Evolutionary conservation across 2,113 vertebrate genomes (phyloP).

Genomic region (Anas platyrhynchos): DNA sequence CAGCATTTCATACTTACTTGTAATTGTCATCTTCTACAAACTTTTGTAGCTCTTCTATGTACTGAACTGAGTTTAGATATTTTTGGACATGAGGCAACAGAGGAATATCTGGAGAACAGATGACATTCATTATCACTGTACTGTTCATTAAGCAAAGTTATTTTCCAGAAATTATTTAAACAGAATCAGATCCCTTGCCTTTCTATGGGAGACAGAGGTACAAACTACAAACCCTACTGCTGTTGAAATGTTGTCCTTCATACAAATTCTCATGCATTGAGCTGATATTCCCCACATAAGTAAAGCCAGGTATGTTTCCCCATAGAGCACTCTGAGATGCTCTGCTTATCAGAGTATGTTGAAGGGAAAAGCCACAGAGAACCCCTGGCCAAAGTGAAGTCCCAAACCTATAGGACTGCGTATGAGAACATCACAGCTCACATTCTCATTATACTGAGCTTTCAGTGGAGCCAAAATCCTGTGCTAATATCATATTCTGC

Average conservation of each 20-base stretch:
- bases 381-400: background rate
- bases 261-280: fast-evolving
- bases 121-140: background rate
- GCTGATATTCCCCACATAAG: background rate
- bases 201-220: background rate
- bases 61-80: conserved; percentile 96
- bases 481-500: background rate
- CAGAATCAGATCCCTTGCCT: background rate
- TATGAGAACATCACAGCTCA: background rate
- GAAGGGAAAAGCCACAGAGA: fast-evolving
- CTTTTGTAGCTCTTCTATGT: conserved; percentile 98
- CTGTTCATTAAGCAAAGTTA: background rate
- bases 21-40: conserved; percentile 99
- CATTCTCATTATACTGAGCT: background rate
- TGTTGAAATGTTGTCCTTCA: background rate
- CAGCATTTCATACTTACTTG: conserved; percentile 83
- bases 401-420: background rate
- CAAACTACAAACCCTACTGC: background rate
- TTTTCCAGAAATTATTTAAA: background rate
- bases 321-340: background rate
- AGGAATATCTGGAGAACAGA: conserved; percentile 85
- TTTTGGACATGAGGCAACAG: conserved; percentile 97
- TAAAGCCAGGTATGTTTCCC: background rate
- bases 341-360: background rate
- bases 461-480: background rate